Base-by-base conservation (phyloP, 2,113 vertebrate genomes). In the Poeciliopsis turrubarensis region DNA sequence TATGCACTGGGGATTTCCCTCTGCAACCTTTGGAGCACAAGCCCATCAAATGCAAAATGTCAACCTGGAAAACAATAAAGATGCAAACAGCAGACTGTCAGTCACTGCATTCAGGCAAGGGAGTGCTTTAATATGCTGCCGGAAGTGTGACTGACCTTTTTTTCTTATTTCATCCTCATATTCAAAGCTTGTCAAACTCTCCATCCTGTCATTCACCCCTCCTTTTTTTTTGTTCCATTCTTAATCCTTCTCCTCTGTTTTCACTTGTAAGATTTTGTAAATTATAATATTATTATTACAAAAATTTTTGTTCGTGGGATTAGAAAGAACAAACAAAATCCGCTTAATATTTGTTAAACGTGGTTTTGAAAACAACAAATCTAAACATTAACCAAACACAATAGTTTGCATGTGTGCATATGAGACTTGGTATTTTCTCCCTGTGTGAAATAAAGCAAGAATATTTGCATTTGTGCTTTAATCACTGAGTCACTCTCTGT, bases 11-110 rank as follows among this genome's bases (percentile, higher is more conserved):
- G 30, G 26, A 79, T 13, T 34, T 79, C 66, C 78, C 65, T 44
- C 44, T 77, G 70, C 39, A 44, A 83, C 69, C 68, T 37, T 81
- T 78, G 47, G 13, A 51, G 34, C 73, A 79, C 37, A 81, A 76
- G 72, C 51, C 19, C 65, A 65, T 85, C 69, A 78, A 32, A 63
- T 75, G 61, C 26, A 80, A 70, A 67, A 79, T 19, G 14, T 71
- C 63, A 62, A 8, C 44, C 32, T 66, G n/a, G 39, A 60, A 81
- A 72, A 32, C 13, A 13, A 65, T 3, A 37, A 26, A 29, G 37
- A 62, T 37, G 13, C 2, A 37, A 67, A 83, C 68, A 61, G 3
- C 51, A 29, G 22, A 47, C 65, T 73, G 64, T 19, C 31, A 72
- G 30, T 77, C 69, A 74, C 31, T 47, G 25, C 47, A 68, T 27